These are phyloP conservation scores for Panopea generosa DNA, from an alignment of 2,888 invertebrate genomes.

Conservation along the genomic window DNA sequence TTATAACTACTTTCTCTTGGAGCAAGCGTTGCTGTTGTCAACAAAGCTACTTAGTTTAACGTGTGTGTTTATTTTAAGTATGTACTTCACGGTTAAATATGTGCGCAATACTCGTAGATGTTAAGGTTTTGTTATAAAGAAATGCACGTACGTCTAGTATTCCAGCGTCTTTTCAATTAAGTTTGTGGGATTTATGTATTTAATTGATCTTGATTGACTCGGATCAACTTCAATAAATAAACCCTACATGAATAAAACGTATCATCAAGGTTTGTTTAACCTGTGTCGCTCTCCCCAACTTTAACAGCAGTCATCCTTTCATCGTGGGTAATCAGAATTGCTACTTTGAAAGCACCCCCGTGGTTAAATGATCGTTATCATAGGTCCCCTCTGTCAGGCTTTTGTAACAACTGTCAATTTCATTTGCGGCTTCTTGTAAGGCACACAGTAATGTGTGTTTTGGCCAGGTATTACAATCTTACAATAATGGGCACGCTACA, in stretches of 20 bases:
- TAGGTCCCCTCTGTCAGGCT: background rate
- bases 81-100: too few species aligned
- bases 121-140: too few species aligned
- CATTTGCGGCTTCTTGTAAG: slow-evolving; percentile 1
- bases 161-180: too few species aligned
- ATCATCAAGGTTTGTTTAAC: slow-evolving; percentile 10
- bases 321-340: background rate
- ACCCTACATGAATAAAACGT: background rate
- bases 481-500: background rate
- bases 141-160: too few species aligned
- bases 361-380: background rate
- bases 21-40: too few species aligned
- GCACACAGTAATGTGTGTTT: background rate
- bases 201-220: too few species aligned
- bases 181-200: too few species aligned
- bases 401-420: slow-evolving; percentile 6
- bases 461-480: background rate
- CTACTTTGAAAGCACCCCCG: background rate
- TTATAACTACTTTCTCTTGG: too few species aligned
- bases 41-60: too few species aligned
- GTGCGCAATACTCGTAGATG: too few species aligned
- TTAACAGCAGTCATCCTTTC: background rate
- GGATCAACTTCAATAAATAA: too few species aligned
- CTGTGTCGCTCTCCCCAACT: background rate
- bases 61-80: too few species aligned